These are phyloP conservation scores for Hipposideros larvatus DNA, from an alignment of 2,797 vertebrate genomes.

Conservation along the genomic window DNA sequence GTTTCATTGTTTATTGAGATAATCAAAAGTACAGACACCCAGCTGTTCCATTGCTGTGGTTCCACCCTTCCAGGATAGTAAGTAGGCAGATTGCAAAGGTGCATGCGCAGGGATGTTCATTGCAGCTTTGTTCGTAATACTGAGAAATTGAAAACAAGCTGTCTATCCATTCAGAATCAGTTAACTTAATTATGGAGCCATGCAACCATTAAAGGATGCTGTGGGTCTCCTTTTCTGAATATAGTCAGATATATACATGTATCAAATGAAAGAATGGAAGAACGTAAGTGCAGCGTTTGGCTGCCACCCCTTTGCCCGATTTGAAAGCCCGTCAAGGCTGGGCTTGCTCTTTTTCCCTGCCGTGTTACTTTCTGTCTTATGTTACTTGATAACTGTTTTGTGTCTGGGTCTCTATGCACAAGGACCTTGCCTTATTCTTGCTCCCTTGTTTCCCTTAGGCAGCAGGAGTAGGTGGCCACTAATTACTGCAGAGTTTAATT, in stretches of 20 bases:
- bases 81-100: neutral
- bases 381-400: slow-evolving; percentile 40
- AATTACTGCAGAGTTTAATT: slow-evolving; percentile 74
- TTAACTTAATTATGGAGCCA: neutral
- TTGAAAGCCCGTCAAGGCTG: neutral
- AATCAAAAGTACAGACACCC: neutral
- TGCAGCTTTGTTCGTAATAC: neutral
- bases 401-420: slow-evolving; percentile 33
- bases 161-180: neutral
- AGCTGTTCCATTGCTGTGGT: neutral
- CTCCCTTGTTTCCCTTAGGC: slow-evolving; percentile 56
- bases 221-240: neutral
- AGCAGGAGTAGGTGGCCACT: slow-evolving; percentile 60
- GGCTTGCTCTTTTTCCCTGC: neutral
- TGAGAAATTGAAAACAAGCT: neutral
- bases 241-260: neutral
- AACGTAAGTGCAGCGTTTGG: neutral
- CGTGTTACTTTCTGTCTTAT: slow-evolving; percentile 52
- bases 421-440: neutral
- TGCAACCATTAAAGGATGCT: neutral
- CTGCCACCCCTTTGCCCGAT: neutral
- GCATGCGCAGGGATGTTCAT: neutral
- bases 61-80: neutral
- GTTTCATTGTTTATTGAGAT: neutral
- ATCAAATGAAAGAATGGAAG: neutral